Conservation (phyloP, 1,140 invertebrate species). For the Maconellicoccus hirsutus region DNA sequence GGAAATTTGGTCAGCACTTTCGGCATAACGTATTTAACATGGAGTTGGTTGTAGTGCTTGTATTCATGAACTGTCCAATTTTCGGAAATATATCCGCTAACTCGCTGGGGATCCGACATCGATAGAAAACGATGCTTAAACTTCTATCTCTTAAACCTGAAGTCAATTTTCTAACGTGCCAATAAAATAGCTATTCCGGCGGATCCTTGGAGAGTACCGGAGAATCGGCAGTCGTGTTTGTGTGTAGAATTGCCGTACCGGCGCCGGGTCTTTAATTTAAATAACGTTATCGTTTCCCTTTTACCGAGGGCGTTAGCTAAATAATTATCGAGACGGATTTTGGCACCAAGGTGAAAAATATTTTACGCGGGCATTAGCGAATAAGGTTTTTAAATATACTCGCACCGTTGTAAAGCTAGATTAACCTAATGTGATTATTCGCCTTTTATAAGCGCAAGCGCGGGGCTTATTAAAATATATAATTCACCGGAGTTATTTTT, state of each 20-base stretch:
- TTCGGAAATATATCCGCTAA: constrained; percentile 11
- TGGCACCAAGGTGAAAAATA: not conserved
- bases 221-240: not conserved
- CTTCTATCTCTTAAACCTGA: constrained; percentile 3
- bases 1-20: constrained; percentile 5
- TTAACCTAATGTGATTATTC: constrained; percentile 10
- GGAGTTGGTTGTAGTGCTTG: not conserved
- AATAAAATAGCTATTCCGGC: constrained; percentile 10
- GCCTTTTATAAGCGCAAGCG: not conserved
- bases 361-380: not conserved
- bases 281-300: no score
- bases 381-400: not conserved
- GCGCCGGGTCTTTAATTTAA: no score
- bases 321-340: no score
- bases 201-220: not conserved
- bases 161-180: constrained; percentile 20
- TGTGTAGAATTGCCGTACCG: no score
- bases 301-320: no score
- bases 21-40: constrained; percentile 14
- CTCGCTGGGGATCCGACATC: constrained; percentile 1
- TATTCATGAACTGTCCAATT: constrained; percentile 17
- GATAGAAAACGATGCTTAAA: constrained; percentile 13
- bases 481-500: not conserved
- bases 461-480: not conserved
- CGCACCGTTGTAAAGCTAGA: not conserved